Percentiles rank a stretch among this genome's conserved stretches.
These are phyloP conservation scores for Fulmarus glacialis DNA, from an alignment of 2,113 vertebrate species.

Conservation along the genomic window DNA sequence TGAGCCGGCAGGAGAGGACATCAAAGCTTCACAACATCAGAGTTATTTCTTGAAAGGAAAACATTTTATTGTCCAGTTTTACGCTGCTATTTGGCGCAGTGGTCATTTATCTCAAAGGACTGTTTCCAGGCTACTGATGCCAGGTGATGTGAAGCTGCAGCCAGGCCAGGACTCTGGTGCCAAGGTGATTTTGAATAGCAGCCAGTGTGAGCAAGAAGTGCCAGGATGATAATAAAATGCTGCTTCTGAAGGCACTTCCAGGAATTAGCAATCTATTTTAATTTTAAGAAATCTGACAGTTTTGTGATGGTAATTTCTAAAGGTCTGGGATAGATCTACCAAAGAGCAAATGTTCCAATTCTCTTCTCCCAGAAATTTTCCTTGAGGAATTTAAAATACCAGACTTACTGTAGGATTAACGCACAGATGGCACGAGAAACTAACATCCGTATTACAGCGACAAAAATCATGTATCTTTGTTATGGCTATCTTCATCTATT, in stretches of 20 bases:
- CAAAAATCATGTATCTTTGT: background rate
- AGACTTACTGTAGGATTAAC: background rate
- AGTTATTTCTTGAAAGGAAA: constrained; percentile 45
- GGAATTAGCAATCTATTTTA: constrained; percentile 5
- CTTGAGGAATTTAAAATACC: background rate
- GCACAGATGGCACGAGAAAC: background rate
- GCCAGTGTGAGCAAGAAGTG: background rate
- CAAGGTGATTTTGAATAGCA: constrained; percentile 58
- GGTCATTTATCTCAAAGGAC: constrained; percentile 49
- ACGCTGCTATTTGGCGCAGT: background rate
- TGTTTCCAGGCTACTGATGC: constrained; percentile 43
- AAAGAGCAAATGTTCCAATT: background rate
- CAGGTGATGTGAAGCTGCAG: constrained; percentile 59
- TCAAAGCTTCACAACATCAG: constrained; percentile 13
- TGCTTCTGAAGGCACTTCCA: constrained; percentile 19
- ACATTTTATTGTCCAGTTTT: constrained; percentile 29
- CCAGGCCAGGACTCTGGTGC: constrained; percentile 33
- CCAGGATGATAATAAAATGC: constrained; percentile 55
- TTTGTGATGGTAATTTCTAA: constrained; percentile 7
- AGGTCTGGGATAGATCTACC: background rate
- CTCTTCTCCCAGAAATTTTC: background rate
- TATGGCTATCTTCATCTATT: background rate
- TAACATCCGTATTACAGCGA: background rate
- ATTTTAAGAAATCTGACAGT: constrained; percentile 45
- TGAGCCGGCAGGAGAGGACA: background rate